phyloP scores from a whole-genome alignment of 2,888 invertebrate species.

The Volucella zonaria region DNA sequence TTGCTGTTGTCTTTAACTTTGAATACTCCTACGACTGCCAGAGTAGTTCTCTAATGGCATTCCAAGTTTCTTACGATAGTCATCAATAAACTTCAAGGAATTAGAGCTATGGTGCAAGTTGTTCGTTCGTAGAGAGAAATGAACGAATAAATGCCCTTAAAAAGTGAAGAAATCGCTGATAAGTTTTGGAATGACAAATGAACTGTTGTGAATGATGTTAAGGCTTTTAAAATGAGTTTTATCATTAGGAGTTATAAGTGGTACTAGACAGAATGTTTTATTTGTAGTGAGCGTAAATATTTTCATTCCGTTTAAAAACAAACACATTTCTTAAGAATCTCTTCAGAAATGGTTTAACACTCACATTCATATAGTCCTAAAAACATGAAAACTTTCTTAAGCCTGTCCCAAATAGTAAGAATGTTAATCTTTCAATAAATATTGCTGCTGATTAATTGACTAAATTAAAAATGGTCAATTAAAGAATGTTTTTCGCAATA shows the following conservation, averaged over 20 bases:
- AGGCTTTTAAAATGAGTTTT: constrained; percentile 41
- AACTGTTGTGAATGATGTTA: constrained; percentile 57
- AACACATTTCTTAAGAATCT: too few species aligned
- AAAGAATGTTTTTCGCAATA: too few species aligned
- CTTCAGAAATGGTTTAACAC: too few species aligned
- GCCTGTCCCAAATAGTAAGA: too few species aligned
- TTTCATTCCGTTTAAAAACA: neutral
- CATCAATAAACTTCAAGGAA: constrained; percentile 69
- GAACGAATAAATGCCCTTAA: constrained; percentile 50
- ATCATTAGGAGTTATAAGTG: constrained; percentile 20
- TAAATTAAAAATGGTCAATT: too few species aligned
- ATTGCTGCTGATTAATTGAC: too few species aligned
- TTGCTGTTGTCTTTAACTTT: constrained; percentile 60
- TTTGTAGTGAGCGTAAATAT: constrained; percentile 23
- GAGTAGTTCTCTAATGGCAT: constrained; percentile 52
- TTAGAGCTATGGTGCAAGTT: constrained; percentile 35
- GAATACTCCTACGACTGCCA: constrained; percentile 10
- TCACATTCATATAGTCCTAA: too few species aligned
- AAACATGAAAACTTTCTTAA: too few species aligned
- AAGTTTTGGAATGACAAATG: constrained; percentile 65
- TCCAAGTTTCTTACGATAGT: constrained; percentile 59
- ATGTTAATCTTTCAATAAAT: too few species aligned
- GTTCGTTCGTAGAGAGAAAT: constrained; percentile 43
- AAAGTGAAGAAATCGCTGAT: constrained; percentile 60
- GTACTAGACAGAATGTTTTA: constrained; percentile 15